Percentiles rank a stretch among this genome's conserved stretches.
Conservation (phyloP, 2,113 vertebrate species). For the Castor canadensis region DNA sequence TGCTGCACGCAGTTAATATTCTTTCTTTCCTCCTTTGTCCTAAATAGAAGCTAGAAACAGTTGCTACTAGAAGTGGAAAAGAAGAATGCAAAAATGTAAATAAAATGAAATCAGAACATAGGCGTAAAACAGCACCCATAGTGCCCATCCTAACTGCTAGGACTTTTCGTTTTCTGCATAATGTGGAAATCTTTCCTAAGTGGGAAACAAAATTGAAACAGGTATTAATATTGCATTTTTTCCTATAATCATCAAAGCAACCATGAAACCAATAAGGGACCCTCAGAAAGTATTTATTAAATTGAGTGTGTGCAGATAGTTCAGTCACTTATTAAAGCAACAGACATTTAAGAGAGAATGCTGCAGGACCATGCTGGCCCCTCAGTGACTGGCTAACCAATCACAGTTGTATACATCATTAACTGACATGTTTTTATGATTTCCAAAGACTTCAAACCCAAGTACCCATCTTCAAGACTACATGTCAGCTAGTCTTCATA, state of each 20-base stretch:
- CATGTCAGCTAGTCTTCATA: fast-evolving
- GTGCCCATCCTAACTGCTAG: too few relatives aligned
- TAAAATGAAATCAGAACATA: background rate
- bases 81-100: background rate
- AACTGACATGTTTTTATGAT: background rate
- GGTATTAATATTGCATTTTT: background rate
- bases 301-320: background rate
- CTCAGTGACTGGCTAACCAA: background rate
- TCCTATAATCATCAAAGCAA: background rate
- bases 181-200: background rate
- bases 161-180: background rate
- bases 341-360: background rate
- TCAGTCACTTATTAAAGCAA: background rate
- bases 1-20: background rate
- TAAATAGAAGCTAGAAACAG: background rate
- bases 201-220: background rate
- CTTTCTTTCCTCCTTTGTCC: background rate
- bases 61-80: background rate
- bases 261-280: background rate
- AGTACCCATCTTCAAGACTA: background rate
- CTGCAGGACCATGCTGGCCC: background rate
- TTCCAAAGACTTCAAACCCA: background rate
- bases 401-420: background rate
- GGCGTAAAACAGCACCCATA: too few relatives aligned
- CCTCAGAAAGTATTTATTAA: background rate